These are phyloP conservation scores for Acyrthosiphon pisum DNA, from an alignment of 1,140 invertebrate species.

Conservation along the genomic window DNA sequence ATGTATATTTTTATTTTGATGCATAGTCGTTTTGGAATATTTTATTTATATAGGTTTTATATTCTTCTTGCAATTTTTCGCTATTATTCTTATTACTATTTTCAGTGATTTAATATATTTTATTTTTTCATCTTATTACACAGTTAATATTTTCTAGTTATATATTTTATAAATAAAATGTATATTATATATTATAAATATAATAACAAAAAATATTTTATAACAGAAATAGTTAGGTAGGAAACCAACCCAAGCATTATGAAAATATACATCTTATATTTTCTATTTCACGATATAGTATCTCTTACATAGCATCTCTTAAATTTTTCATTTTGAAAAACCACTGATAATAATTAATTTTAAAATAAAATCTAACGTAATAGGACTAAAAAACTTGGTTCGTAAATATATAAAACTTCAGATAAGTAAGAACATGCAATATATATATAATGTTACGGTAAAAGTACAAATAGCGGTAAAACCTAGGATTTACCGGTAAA, in stretches of 20 bases:
- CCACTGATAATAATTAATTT: background rate
- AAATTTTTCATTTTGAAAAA: background rate
- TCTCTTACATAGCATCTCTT: too few relatives aligned
- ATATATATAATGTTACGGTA: too few relatives aligned
- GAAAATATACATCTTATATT: background rate
- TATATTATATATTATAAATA: too few relatives aligned
- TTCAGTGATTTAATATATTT: background rate
- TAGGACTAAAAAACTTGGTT: background rate
- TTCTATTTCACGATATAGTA: too few relatives aligned
- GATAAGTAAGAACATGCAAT: too few relatives aligned
- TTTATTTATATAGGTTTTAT: background rate
- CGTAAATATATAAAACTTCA: background rate
- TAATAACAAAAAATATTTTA: background rate
- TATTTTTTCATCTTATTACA: background rate
- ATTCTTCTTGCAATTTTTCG: background rate
- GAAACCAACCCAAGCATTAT: background rate
- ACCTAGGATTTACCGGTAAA: too few relatives aligned
- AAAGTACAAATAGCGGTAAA: too few relatives aligned
- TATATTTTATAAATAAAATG: too few relatives aligned
- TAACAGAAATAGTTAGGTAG: background rate
- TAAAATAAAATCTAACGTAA: background rate
- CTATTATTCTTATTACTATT: background rate
- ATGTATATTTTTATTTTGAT: background rate
- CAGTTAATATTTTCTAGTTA: background rate
- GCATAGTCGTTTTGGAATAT: background rate